Evolutionary conservation across 1,140 invertebrate species (phyloP).

Genomic region (Drosophila lacteicornis): DNA sequence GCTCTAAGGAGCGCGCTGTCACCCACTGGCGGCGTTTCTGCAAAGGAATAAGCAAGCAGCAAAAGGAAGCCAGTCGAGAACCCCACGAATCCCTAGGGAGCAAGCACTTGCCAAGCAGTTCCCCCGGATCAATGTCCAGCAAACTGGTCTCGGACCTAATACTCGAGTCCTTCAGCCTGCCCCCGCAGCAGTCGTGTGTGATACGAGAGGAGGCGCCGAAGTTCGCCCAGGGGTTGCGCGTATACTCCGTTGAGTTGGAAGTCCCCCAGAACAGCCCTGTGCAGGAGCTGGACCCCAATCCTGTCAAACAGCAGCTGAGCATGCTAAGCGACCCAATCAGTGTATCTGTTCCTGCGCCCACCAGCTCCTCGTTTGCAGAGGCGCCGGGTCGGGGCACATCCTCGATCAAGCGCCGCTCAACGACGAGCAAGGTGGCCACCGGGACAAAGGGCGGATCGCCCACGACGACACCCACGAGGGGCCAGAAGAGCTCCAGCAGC

Average conservation of each 20-base stretch:
- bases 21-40: neutral
- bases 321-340: slow-evolving; percentile 44
- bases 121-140: neutral
- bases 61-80: slow-evolving; percentile 4
- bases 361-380: slow-evolving; percentile 1
- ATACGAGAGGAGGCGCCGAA: slow-evolving; percentile 63
- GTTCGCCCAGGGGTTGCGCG: slow-evolving; percentile 50
- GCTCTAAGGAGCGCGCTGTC: slow-evolving; percentile 14
- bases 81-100: slow-evolving; percentile 57
- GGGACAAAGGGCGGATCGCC: slow-evolving; percentile 1
- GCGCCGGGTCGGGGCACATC: neutral
- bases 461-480: neutral
- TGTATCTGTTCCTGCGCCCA: slow-evolving; percentile 19
- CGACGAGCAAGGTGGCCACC: neutral
- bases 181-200: slow-evolving; percentile 63
- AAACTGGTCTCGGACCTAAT: slow-evolving; percentile 24
- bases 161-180: slow-evolving; percentile 59
- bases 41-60: too few species aligned
- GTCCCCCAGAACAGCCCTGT: slow-evolving; percentile 37
- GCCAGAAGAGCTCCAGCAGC: slow-evolving; percentile 19
- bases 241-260: slow-evolving; percentile 42
- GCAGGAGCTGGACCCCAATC: slow-evolving; percentile 11
- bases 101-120: neutral
- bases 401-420: slow-evolving; percentile 28
- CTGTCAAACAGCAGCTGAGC: slow-evolving; percentile 39